Evolutionary conservation across 2,888 invertebrate genomes (phyloP).

Genomic region (Glyphotaelius pellucidus): DNA sequence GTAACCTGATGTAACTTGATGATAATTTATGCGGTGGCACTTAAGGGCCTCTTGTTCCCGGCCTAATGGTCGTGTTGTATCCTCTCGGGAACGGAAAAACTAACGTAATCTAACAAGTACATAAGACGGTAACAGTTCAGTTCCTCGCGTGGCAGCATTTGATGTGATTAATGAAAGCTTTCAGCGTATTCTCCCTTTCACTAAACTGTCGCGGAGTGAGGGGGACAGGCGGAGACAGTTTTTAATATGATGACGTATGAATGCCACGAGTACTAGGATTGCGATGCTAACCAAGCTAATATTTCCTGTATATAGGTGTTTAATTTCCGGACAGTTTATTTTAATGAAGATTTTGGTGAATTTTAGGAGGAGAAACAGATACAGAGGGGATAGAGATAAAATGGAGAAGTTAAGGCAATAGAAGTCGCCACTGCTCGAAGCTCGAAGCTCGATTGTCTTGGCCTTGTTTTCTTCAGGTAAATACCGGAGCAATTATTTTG

Average conservation of each 20-base stretch:
- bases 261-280: not conserved
- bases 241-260: too few relatives aligned
- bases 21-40: conserved; percentile 33
- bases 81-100: conserved; percentile 19
- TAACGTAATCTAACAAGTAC: not conserved
- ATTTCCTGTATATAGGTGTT: not conserved
- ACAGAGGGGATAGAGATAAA: conserved; percentile 34
- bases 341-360: conserved; percentile 59
- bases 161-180: conserved; percentile 44
- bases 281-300: conserved; percentile 15
- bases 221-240: not conserved
- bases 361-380: conserved; percentile 57
- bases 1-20: conserved; percentile 10
- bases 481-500: conserved; percentile 54
- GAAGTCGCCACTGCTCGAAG: conserved; percentile 52
- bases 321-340: conserved; percentile 43
- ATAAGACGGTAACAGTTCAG: conserved; percentile 22
- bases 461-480: conserved; percentile 56
- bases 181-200: not conserved
- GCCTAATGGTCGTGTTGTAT: conserved; percentile 15
- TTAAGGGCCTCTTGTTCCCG: conserved; percentile 26
- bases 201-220: not conserved
- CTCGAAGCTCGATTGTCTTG: conserved; percentile 44
- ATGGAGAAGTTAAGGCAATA: conserved; percentile 47
- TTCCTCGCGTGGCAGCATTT: conserved; percentile 3